Evolutionary conservation across 2,888 invertebrate genomes (phyloP).

Genomic region (Leistus spinibarbis): DNA sequence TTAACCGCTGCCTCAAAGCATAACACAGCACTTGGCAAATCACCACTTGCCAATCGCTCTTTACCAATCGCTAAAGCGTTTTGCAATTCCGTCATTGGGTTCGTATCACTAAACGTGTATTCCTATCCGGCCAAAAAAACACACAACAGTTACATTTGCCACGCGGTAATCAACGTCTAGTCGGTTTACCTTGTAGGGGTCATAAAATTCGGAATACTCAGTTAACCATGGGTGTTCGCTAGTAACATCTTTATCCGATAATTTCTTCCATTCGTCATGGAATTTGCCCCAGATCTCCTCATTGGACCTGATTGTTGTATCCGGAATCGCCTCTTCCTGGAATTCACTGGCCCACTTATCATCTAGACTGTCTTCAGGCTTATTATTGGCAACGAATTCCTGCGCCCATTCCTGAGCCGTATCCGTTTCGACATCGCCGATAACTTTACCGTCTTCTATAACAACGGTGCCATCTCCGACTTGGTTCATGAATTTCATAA

Average conservation of each 20-base stretch:
- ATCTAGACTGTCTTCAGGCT: slow-evolving; percentile 46
- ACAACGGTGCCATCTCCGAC: slow-evolving; percentile 71
- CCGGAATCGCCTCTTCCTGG: slow-evolving; percentile 46
- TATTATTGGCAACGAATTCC: slow-evolving; percentile 54
- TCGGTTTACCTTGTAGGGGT: slow-evolving; percentile 63
- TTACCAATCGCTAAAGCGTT: slow-evolving; percentile 88
- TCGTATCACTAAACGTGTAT: slow-evolving; percentile 82
- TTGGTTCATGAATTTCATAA: slow-evolving; percentile 84
- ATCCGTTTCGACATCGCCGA: slow-evolving; percentile 56
- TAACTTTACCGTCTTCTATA: slow-evolving; percentile 58
- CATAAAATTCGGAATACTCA: slow-evolving; percentile 67
- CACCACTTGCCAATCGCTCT: slow-evolving; percentile 80
- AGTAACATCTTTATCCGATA: slow-evolving; percentile 65
- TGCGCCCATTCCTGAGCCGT: slow-evolving; percentile 59
- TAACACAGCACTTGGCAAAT: slow-evolving; percentile 92
- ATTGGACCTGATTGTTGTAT: slow-evolving; percentile 65
- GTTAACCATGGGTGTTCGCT: slow-evolving; percentile 74
- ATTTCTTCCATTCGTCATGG: slow-evolving; percentile 79
- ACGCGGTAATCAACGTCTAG: neutral
- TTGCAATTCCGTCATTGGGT: slow-evolving; percentile 78
- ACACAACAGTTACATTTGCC: slow-evolving; percentile 9
- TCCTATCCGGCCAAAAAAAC: slow-evolving; percentile 65
- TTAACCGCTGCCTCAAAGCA: slow-evolving; percentile 96
- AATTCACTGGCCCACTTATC: slow-evolving; percentile 56
- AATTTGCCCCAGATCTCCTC: slow-evolving; percentile 67